Conservation (phyloP, 2,113 vertebrate species). For the Tringa solitaria region DNA sequence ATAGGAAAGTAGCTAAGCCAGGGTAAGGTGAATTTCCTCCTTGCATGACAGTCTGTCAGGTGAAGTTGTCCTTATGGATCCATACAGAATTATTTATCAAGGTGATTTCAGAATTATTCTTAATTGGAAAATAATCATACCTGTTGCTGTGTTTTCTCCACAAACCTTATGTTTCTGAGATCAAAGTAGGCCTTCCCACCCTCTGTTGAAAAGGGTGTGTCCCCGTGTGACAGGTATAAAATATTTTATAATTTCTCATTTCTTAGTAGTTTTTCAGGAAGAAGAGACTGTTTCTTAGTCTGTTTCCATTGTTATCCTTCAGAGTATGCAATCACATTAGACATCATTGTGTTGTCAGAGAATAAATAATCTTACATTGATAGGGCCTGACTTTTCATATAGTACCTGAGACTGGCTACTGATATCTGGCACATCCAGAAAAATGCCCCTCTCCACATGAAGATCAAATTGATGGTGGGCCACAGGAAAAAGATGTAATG, state of each 20-base stretch:
- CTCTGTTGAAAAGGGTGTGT: neutral
- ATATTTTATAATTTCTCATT: neutral
- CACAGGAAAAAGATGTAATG: neutral
- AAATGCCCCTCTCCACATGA: neutral
- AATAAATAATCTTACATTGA: neutral
- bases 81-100: neutral
- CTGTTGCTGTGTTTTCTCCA: neutral
- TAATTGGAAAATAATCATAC: neutral
- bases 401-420: neutral
- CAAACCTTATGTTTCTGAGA: neutral
- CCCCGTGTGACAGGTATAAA: neutral
- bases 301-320: neutral
- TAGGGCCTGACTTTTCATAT: neutral
- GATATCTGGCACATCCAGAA: neutral
- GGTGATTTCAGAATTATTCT: neutral
- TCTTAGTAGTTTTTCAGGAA: neutral
- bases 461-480: neutral
- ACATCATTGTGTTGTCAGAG: too few relatives aligned
- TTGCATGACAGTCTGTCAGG: neutral
- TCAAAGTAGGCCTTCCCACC: neutral
- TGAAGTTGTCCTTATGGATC: neutral
- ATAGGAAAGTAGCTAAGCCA: neutral
- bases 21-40: neutral
- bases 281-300: neutral
- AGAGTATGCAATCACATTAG: too few relatives aligned